phyloP scores from a whole-genome alignment of 2,888 invertebrate genomes.

The Drosophila lacicola region DNA sequence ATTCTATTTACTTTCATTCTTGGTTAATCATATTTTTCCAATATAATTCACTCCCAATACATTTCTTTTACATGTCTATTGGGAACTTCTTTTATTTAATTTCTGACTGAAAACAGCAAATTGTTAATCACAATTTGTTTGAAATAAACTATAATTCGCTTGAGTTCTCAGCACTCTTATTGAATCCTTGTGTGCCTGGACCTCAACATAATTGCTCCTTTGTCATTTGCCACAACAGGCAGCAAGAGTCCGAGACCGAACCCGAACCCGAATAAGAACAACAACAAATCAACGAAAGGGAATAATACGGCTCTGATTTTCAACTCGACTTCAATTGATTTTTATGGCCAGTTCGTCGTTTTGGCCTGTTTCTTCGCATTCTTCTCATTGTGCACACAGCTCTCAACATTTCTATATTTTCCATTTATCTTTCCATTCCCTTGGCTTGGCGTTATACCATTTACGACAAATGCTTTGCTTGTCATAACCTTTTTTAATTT shows the following conservation, averaged over 20 bases:
- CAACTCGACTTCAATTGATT: slow-evolving; percentile 78
- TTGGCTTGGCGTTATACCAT: slow-evolving; percentile 43
- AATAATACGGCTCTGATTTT: slow-evolving; percentile 74
- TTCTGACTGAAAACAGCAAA: slow-evolving; percentile 35
- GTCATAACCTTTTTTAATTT: slow-evolving; percentile 73
- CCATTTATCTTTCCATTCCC: slow-evolving; percentile 55
- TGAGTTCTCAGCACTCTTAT: slow-evolving; percentile 62
- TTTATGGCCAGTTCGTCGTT: slow-evolving; percentile 56
- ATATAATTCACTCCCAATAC: slow-evolving; percentile 6
- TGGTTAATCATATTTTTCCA: slow-evolving; percentile 6
- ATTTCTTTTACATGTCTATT: neutral
- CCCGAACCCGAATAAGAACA: slow-evolving; percentile 13
- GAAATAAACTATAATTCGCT: slow-evolving; percentile 64
- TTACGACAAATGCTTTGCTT: slow-evolving; percentile 75
- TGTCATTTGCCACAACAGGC: slow-evolving; percentile 72
- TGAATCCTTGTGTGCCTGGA: slow-evolving; percentile 29
- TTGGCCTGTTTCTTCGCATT: slow-evolving; percentile 31
- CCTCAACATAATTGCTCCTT: slow-evolving; percentile 72
- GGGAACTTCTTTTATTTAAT: slow-evolving; percentile 28
- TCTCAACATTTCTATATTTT: slow-evolving; percentile 38
- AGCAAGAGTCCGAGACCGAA: slow-evolving; percentile 8
- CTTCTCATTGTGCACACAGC: slow-evolving; percentile 35
- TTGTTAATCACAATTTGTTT: slow-evolving; percentile 62
- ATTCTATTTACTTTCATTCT: slow-evolving; percentile 2
- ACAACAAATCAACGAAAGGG: slow-evolving; percentile 27